These are phyloP conservation scores for Ptychoptera albimana DNA, from an alignment of 2,888 invertebrate genomes.

Conservation along the genomic window DNA sequence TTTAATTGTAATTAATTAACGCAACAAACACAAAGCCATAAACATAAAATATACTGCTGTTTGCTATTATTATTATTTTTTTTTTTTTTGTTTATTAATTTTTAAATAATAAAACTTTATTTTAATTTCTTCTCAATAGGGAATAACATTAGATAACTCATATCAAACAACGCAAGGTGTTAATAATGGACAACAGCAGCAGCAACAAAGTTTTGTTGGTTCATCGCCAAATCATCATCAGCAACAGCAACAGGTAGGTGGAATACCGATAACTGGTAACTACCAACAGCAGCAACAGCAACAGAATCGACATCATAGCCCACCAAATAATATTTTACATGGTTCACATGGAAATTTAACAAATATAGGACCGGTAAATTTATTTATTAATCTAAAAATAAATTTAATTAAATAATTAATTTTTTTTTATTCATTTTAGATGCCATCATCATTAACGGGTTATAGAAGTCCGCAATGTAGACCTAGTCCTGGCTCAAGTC, in stretches of 20 bases:
- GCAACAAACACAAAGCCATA: background rate
- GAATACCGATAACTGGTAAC: too few relatives aligned
- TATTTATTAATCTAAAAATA: background rate
- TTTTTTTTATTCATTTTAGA: background rate
- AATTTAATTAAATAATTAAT: background rate
- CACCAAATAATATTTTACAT: constrained; percentile 15
- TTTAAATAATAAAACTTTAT: background rate
- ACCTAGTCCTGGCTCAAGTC: constrained; percentile 40
- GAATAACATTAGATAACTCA: background rate
- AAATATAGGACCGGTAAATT: background rate
- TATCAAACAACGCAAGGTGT: constrained; percentile 12
- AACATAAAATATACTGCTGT: background rate
- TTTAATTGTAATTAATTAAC: background rate
- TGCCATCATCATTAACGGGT: constrained; percentile 27
- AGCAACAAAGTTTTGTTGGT: constrained; percentile 15
- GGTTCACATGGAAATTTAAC: constrained; percentile 19
- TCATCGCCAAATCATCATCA: constrained; percentile 9
- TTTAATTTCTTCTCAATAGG: background rate
- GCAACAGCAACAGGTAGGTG: constrained; percentile 5
- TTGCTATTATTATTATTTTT: background rate
- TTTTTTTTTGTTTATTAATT: too few relatives aligned
- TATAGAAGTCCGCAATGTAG: constrained; percentile 37
- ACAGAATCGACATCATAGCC: constrained; percentile 12
- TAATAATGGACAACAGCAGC: constrained; percentile 13
- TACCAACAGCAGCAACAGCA: constrained; percentile 14